phyloP scores from a whole-genome alignment of 1,140 invertebrate genomes.

The Coelopa frigida region DNA sequence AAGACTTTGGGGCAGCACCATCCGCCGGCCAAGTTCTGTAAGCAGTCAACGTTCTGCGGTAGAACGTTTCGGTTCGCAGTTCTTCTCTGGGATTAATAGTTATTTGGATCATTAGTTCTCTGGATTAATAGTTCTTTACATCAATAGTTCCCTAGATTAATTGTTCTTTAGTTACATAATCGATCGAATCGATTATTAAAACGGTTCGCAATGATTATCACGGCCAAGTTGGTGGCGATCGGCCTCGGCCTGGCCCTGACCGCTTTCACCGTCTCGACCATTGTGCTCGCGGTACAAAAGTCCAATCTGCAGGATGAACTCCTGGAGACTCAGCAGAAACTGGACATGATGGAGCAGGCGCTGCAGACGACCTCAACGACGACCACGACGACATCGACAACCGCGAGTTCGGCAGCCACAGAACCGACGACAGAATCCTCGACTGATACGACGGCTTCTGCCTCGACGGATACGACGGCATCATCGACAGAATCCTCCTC shows the following conservation, averaged over 20 bases:
- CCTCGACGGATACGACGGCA: slow-evolving; percentile 3
- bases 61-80: no score
- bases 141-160: no score
- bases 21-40: no score
- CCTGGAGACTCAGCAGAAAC: slow-evolving; percentile 27
- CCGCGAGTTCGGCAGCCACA: slow-evolving; percentile 1
- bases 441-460: neutral
- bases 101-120: no score
- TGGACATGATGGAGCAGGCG: slow-evolving; percentile 23
- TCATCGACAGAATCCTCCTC: neutral
- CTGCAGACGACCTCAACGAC: slow-evolving; percentile 17
- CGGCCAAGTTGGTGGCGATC: slow-evolving; percentile 34
- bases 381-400: slow-evolving; percentile 4
- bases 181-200: no score
- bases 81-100: no score
- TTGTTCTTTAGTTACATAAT: no score
- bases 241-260: slow-evolving; percentile 31
- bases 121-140: no score
- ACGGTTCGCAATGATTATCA: slow-evolving; percentile 35
- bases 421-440: slow-evolving; percentile 1
- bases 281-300: slow-evolving; percentile 43
- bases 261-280: slow-evolving; percentile 45
- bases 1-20: no score
- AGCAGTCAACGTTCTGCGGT: no score
- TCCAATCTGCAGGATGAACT: slow-evolving; percentile 22